Evolutionary conservation across 1,140 invertebrate genomes (phyloP), one percentile per base, ranked within the genome.

Genomic region (Lordiphosa mommai): DNA sequence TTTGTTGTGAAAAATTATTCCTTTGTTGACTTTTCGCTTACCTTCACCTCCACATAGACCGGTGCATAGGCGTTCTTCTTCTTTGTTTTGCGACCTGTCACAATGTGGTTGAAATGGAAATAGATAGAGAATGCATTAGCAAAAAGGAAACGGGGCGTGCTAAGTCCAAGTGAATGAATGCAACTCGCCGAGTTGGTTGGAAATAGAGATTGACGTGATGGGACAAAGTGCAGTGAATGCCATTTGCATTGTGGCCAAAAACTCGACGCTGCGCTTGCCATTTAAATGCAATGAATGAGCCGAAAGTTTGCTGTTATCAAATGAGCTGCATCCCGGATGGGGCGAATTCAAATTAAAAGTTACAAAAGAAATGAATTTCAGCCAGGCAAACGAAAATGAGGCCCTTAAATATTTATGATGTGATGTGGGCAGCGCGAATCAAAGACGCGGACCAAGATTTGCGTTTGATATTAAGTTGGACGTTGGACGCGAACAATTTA

Each of bases 11-110:
- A 48, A 12, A 36, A 44, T 50, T 5, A 38, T 10, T 13, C 9
- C 1, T 38, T 41, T 9, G 8, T n/a, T 27, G 17, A 20, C 17
- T 33, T 13, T 41, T 5, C 16, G 56, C 72, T 69, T 56, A 89
- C 88, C 79, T 88, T 80, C 20, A 89, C 88, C 51, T 89, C 87
- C 40, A 88, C 49, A 36, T 86, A 89, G 36, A 87, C 72, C 1
- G 87, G 79, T 1, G 57, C 72, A 32, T 85, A 82, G 32, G 34
- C 38, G 14, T 12, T 29, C 17, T 59, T 44, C 48, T 77, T 87
- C 47, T 86, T 87, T 34, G 49, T 36, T 20, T 71, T 67, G 50
- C 48, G 14, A 44, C 66, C 71, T 82, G 32, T 52, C 41, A 17
- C 17, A 33, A 27, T 12, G 14, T 36, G 6, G 13, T 32, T 43